Base-by-base conservation (phyloP, 2,113 vertebrate genomes). In the Syrrhaptes paradoxus region DNA sequence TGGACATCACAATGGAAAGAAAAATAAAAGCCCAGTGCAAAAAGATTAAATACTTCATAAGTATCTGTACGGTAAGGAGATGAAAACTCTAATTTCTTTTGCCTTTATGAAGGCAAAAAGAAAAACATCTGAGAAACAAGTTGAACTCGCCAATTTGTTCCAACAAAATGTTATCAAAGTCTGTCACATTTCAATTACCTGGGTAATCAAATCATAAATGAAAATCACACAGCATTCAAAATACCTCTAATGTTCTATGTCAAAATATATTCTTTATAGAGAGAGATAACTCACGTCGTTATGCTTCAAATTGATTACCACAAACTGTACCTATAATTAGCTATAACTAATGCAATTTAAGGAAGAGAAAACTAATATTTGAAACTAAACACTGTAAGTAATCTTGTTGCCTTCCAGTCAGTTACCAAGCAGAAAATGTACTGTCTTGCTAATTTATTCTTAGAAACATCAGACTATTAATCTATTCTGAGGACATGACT, bases 301-400 rank as follows among this genome's bases (percentile, higher is more conserved):
- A 73, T 66, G 93, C 72, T 87, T 91, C 92, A 95, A 89, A 94
- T 59, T 85, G 82, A 97, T 95, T 93, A 96, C n/a, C 36, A 80
- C 61, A 95, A 96, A 97, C 78, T 87, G 31, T 90, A 94, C 65
- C 58, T 95, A 83, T 94, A 95, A 96, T 97, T 97, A 96, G 54
- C 80, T 86, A 85, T 65, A 94, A 96, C 76, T 94, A 93, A 92
- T 87, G 20, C 51, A 97, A 94, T 95, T 85, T 90, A 76, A 83
- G 73, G 61, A 84, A 89, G 52, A 91, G 65, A 96, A 94, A 94
- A 84, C 15, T 68, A 88, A 88, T 95, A 95, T 88, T 95, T 95
- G 73, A 87, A 96, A 91, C 67, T 43, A 94, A 96, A 93, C 65
- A 93, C 91, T 93, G 74, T 81, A 89, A 92, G 76, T 91, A 93